phyloP scores from a whole-genome alignment of 2,113 vertebrate species.

The cattle (Bos taurus) region DNA sequence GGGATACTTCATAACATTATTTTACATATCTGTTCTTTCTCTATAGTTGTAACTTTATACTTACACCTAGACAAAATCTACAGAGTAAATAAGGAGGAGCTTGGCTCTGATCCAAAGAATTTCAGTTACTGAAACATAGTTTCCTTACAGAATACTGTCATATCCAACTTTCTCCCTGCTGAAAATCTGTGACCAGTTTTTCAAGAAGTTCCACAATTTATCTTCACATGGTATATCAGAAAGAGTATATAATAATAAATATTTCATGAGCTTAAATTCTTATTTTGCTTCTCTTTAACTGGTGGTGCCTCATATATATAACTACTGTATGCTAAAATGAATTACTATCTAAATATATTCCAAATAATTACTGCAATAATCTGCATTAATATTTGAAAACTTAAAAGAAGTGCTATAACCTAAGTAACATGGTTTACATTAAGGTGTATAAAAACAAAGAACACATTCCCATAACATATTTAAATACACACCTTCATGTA shows the following conservation, averaged over 20 bases:
- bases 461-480: neutral
- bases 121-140: neutral
- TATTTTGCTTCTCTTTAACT: neutral
- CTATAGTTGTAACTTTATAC: neutral
- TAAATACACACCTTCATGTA: neutral
- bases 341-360: neutral
- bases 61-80: neutral
- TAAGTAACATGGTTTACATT: neutral
- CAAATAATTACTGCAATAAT: neutral
- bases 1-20: neutral
- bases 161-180: neutral
- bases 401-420: neutral
- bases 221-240: neutral
- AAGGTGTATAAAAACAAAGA: neutral
- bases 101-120: neutral
- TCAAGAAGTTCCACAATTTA: neutral
- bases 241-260: neutral
- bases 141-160: neutral
- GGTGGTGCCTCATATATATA: neutral
- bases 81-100: neutral
- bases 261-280: neutral
- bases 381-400: neutral
- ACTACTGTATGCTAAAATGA: neutral
- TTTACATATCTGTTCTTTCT: neutral
- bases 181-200: neutral